Base-by-base conservation (phyloP, 2,113 vertebrate genomes). In the Aspidoscelis tigris region DNA sequence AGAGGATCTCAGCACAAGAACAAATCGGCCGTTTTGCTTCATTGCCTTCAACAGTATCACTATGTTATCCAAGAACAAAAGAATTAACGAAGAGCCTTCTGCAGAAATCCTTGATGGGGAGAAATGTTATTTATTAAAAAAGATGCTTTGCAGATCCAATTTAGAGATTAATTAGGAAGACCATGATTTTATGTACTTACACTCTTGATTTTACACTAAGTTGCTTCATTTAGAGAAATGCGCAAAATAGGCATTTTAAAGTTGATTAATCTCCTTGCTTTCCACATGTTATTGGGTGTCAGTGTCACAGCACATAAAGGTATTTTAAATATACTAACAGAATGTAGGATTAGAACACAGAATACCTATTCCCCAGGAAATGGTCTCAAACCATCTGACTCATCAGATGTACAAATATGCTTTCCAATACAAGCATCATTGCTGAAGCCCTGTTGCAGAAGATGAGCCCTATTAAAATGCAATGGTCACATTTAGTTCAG, bases 171-270 rank as follows among this genome's bases (percentile, higher is more conserved):
- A 7, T 76, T 0, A 77, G 10, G 21, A 78, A 76, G n/a, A 33
- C 73, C 2, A 84, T 7, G 83, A 80, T 66, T 89, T 12, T 83
- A 75, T 75, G 70, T 85, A 79, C 66, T 7, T 18, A 53, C 43
- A 77, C 64, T 0, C 3, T 58, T 39, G 77, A 12, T 81, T 92
- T 85, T 50, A 50, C 47, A 58, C 77, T 78, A 0, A 64, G 24
- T 80, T 88, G 55, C 26, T 86, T 76, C 61, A 68, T 44, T 76
- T 58, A 55, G 50, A 16, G 7, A 12, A 21, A 14, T 69, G 33
- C 78, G 53, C 24, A 24, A 71, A 55, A 33, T 44, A 26, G 41
- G 64, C 20, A 33, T 68, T 76, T 53, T 26, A 72, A 74, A 76
- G 21, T 50, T 3, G 7, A 84, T 79, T 11, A 65, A 64, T 43